Evolutionary conservation across 1,140 invertebrate genomes (phyloP).

Genomic region (Zaprionus ghesquierei): DNA sequence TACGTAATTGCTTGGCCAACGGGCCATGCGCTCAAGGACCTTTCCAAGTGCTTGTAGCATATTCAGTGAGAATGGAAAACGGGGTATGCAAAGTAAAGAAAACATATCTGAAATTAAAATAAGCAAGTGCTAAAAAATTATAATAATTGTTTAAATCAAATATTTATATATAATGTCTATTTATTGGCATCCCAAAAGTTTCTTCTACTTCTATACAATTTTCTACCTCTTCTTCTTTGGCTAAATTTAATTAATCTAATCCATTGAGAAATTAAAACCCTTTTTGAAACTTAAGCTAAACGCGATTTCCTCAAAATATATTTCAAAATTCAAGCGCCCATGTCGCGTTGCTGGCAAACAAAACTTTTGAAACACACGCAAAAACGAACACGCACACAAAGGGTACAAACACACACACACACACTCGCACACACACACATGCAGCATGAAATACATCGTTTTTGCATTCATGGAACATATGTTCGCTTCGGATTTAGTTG

Average conservation of each 20-base stretch:
- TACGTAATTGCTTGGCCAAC: slow-evolving; percentile 47
- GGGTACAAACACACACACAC: background rate
- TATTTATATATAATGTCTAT: too few species aligned
- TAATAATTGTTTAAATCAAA: background rate
- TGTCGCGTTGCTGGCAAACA: slow-evolving; percentile 10
- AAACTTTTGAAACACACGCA: slow-evolving; percentile 19
- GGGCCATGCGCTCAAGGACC: slow-evolving; percentile 10
- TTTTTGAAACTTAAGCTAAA: background rate
- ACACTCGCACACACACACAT: background rate
- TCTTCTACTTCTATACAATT: too few species aligned
- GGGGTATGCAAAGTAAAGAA: background rate
- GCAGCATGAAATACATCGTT: slow-evolving; percentile 53
- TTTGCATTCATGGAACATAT: slow-evolving; percentile 68
- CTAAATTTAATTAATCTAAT: background rate
- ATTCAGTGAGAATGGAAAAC: background rate
- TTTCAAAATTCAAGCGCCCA: slow-evolving; percentile 15
- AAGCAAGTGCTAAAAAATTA: background rate
- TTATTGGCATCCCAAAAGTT: too few species aligned
- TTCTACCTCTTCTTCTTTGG: background rate
- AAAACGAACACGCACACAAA: slow-evolving; percentile 9
- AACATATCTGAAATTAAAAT: background rate
- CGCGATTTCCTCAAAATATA: background rate
- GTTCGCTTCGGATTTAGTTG: slow-evolving; percentile 63
- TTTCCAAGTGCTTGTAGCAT: background rate
- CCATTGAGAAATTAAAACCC: background rate